These are phyloP conservation scores for Papilio polyxenes DNA, from an alignment of 1,140 invertebrate genomes.

Conservation along the genomic window DNA sequence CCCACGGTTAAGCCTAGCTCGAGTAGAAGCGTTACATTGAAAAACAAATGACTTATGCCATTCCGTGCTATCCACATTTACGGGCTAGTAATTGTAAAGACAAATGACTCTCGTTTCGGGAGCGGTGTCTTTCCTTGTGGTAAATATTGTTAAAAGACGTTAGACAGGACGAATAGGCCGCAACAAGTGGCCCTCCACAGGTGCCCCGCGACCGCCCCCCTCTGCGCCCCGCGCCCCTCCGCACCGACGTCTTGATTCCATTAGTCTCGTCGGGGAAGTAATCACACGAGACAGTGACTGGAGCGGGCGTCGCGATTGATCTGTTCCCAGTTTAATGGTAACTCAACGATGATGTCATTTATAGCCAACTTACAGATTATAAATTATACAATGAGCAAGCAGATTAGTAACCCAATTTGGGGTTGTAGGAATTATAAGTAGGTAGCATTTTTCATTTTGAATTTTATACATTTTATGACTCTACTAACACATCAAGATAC, in stretches of 20 bases:
- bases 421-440: no score
- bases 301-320: slow-evolving; percentile 50
- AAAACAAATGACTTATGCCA: neutral
- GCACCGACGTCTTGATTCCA: slow-evolving; percentile 34
- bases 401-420: no score
- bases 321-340: slow-evolving; percentile 8
- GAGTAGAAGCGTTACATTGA: neutral
- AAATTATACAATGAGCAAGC: neutral
- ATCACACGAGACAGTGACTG: slow-evolving; percentile 46
- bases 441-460: no score
- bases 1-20: neutral
- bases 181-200: slow-evolving; percentile 39
- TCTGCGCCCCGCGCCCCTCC: slow-evolving; percentile 28
- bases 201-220: slow-evolving; percentile 25
- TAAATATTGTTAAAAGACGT: slow-evolving; percentile 35
- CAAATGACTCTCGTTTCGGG: neutral
- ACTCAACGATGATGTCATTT: neutral
- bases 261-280: slow-evolving; percentile 41
- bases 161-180: slow-evolving; percentile 26
- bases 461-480: no score
- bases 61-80: neutral
- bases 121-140: neutral
- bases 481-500: no score
- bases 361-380: neutral
- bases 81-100: neutral